These are phyloP conservation scores for Coelopa pilipes DNA, from an alignment of 2,888 invertebrate species.

Conservation along the genomic window DNA sequence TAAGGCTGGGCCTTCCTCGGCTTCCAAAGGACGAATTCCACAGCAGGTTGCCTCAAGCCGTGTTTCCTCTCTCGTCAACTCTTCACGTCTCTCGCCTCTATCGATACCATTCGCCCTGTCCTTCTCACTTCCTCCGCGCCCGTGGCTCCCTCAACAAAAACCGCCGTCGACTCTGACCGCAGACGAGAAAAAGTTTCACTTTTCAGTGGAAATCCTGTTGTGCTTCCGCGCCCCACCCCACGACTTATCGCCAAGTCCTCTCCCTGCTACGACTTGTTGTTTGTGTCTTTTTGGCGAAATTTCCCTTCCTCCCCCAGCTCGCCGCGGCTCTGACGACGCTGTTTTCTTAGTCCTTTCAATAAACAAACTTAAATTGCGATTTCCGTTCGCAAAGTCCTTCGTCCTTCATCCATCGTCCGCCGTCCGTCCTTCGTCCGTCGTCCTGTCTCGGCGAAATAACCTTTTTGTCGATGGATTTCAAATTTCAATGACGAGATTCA, in stretches of 20 bases:
- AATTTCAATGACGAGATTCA: slow-evolving; percentile 26
- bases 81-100: neutral
- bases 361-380: slow-evolving; percentile 36
- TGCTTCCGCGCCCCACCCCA: neutral
- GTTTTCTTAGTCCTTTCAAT: slow-evolving; percentile 23
- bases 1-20: no score
- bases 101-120: neutral
- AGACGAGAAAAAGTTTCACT: slow-evolving; percentile 4
- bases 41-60: no score
- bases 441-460: slow-evolving; percentile 11
- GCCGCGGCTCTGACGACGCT: neutral
- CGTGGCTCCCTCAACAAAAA: neutral
- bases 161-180: neutral
- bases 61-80: neutral
- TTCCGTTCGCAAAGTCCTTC: slow-evolving; percentile 29
- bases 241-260: no score
- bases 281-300: neutral
- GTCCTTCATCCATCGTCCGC: neutral
- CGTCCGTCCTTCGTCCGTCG: no score
- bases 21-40: no score
- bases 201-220: slow-evolving; percentile 2
- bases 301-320: neutral
- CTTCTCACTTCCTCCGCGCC: neutral
- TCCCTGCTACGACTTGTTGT: neutral
- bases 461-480: slow-evolving; percentile 26